phyloP scores from a whole-genome alignment of 2,113 vertebrate species.

The Crypturellus undulatus region DNA sequence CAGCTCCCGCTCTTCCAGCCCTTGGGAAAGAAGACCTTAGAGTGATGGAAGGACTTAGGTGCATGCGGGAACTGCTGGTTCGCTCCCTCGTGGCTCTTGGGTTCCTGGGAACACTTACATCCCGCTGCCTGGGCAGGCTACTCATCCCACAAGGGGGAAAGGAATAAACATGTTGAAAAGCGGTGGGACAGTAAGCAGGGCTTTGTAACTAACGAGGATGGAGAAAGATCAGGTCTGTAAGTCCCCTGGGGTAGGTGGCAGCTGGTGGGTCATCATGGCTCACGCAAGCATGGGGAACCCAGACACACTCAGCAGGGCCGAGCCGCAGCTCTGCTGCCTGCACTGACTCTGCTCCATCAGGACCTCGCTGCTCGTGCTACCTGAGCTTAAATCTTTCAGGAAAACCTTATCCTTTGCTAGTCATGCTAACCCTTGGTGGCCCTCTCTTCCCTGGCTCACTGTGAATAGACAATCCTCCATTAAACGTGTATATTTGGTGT shows the following conservation, averaged over 20 bases:
- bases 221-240: neutral
- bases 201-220: neutral
- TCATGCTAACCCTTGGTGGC: neutral
- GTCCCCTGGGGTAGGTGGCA: neutral
- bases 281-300: fast-evolving
- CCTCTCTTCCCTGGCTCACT: neutral
- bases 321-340: neutral
- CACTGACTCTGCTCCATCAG: neutral
- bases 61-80: neutral
- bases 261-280: neutral
- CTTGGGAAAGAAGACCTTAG: neutral
- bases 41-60: neutral
- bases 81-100: neutral
- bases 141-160: neutral
- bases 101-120: neutral
- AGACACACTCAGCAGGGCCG: neutral
- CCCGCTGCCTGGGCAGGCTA: neutral
- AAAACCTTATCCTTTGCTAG: neutral
- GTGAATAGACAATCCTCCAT: neutral
- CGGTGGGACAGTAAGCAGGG: fast-evolving
- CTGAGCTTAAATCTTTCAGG: neutral
- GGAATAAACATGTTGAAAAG: neutral
- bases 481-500: neutral
- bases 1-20: neutral
- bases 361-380: neutral